These are phyloP conservation scores for Melieria picta DNA, from an alignment of 2,888 invertebrate genomes.

Conservation along the genomic window DNA sequence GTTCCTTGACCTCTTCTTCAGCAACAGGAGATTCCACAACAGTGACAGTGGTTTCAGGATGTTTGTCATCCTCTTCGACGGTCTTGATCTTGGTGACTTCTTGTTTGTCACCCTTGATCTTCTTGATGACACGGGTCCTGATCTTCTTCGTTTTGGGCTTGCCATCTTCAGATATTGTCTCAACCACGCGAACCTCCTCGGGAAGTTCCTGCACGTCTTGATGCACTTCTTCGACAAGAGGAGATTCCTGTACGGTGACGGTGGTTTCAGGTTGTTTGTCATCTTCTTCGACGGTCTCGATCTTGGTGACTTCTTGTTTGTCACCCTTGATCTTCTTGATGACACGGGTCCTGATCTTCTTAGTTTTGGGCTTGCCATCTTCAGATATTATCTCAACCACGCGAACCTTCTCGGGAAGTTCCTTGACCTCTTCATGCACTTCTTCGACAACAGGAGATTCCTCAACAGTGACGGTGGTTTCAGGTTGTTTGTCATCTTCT, in stretches of 20 bases:
- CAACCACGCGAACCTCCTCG: conserved; percentile 31
- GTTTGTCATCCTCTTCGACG: conserved; percentile 36
- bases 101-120: conserved; percentile 34
- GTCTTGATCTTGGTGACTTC: conserved; percentile 37
- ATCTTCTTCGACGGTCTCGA: conserved; percentile 37
- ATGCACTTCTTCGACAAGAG: conserved; percentile 18
- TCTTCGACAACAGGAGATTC: conserved; percentile 25
- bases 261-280: conserved; percentile 35
- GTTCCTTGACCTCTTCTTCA: conserved; percentile 28
- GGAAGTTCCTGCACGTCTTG: conserved; percentile 30
- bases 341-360: conserved; percentile 31
- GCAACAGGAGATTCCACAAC: conserved; percentile 30
- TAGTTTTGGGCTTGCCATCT: conserved; percentile 37
- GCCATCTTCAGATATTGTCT: conserved; percentile 31
- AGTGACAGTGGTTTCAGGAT: conserved; percentile 35
- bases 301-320: conserved; percentile 37
- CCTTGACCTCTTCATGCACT: conserved; percentile 17
- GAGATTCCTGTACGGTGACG: conserved; percentile 31
- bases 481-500: conserved; percentile 37
- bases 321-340: conserved; percentile 34
- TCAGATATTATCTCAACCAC: conserved; percentile 24
- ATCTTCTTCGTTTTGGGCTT: conserved; percentile 30
- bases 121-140: conserved; percentile 35
- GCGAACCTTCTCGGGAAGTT: conserved; percentile 30
- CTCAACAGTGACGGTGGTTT: conserved; percentile 35